Evolutionary conservation across 2,113 vertebrate genomes (phyloP), one percentile per base, ranked within the genome.

Genomic region (Microtus ochrogaster): DNA sequence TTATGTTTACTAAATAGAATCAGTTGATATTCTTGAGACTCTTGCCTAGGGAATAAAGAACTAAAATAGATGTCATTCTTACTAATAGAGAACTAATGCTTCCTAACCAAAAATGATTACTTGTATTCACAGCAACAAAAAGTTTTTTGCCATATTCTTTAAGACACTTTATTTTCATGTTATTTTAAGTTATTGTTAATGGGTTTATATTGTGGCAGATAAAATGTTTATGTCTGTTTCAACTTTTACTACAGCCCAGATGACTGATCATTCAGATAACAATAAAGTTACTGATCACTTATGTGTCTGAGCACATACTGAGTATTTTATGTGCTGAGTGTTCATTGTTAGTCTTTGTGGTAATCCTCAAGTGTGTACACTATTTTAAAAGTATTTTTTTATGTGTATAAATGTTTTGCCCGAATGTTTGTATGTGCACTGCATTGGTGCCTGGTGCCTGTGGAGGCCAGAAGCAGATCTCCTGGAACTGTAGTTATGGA

Each of bases 1-100:
- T 92, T 91, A 24, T 91, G 82, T 82, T 90, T 96, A 94, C 81
- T 85, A 89, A 58, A 58, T 58, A 94, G 81, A 93, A 95, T 70
- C 30, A 55, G 1, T 82, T 92, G 22, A 9, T 89, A 73, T 47
- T 94, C 41, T 91, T 82, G 41, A 83, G 68, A 94, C 85, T 94
- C 55, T 93, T 89, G 39, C 52, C 72, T 85, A 47, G 39, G 41
- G 24, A 94, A 94, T 68, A 92, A 97, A 77, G 68, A 89, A 89
- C 82, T 88, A 85, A 94, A 95, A 85, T 55, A 16, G 5, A 61
- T 47, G 4, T 72, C 84, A 39, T 58, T 58, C 58, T 88, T 89
- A 30, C 78, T 68, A 89, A 92, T 19, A n/a, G 41, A 92, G 49
- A 96, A 72, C 22, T 58, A 94, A 93, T 85, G 85, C 81, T 95